Percentiles rank a stretch among this genome's conserved stretches.
These are phyloP conservation scores for Myotis vivesi DNA, from an alignment of 2,797 vertebrate species.

Conservation along the genomic window DNA sequence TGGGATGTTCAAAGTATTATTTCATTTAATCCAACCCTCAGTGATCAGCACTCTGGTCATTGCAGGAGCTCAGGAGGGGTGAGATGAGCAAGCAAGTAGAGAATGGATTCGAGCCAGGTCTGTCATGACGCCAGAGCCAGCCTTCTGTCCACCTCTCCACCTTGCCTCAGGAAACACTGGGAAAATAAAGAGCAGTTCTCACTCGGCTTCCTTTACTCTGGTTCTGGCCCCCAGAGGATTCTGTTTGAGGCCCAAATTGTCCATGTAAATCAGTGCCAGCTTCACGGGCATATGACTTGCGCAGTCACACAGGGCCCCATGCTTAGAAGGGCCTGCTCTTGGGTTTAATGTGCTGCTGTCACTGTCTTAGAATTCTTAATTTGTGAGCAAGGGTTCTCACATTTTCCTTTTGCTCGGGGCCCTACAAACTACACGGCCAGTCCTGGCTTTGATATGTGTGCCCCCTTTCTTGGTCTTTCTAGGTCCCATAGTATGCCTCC, in stretches of 20 bases:
- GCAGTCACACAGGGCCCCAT: background rate
- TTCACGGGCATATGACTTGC: background rate
- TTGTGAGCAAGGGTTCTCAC: background rate
- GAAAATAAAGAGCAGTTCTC: background rate
- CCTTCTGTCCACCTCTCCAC: background rate
- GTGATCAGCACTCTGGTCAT: background rate
- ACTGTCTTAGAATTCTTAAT: background rate
- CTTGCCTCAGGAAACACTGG: background rate
- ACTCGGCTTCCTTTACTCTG: background rate
- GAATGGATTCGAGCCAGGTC: background rate
- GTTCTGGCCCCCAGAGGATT: background rate
- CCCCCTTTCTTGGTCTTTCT: background rate
- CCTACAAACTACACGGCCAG: too few relatives aligned
- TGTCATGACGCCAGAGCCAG: background rate
- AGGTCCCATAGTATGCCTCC: background rate
- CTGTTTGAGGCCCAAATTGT: background rate
- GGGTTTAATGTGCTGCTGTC: background rate
- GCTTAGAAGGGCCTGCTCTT: background rate
- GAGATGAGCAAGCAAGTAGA: background rate
- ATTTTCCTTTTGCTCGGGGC: background rate
- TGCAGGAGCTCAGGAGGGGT: background rate
- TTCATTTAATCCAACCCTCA: background rate
- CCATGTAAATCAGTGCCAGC: background rate
- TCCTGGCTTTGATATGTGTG: background rate
- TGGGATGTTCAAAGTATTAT: background rate